phyloP scores from a whole-genome alignment of 2,888 invertebrate species.

The Pachymerium ferrugineum region DNA sequence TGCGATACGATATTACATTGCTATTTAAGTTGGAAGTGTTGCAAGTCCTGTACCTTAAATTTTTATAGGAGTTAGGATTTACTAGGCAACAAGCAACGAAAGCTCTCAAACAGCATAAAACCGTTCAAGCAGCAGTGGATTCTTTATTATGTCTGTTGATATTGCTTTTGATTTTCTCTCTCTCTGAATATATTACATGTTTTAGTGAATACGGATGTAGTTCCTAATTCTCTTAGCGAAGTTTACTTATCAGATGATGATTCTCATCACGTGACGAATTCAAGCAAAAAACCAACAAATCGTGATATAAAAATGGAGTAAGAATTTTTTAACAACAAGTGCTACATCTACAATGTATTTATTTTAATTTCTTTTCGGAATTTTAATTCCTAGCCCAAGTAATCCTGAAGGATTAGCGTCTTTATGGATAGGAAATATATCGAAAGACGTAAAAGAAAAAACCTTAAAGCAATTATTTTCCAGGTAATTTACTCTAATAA shows the following conservation, averaged over 20 bases:
- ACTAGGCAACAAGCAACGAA: slow-evolving; percentile 45
- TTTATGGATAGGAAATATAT: slow-evolving; percentile 53
- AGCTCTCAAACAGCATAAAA: slow-evolving; percentile 45
- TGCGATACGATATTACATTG: slow-evolving; percentile 38
- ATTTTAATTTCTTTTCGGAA: neutral
- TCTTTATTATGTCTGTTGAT: slow-evolving; percentile 42
- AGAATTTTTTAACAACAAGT: slow-evolving; percentile 38
- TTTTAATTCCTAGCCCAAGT: slow-evolving; percentile 43
- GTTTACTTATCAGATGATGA: slow-evolving; percentile 48
- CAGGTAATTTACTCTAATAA: slow-evolving; percentile 43
- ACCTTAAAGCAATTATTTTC: slow-evolving; percentile 48
- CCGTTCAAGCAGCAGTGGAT: slow-evolving; percentile 48
- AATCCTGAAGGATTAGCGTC: slow-evolving; percentile 51
- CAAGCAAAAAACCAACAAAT: slow-evolving; percentile 33
- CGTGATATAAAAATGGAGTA: slow-evolving; percentile 48
- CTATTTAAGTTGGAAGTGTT: neutral
- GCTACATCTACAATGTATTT: slow-evolving; percentile 15
- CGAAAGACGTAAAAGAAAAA: slow-evolving; percentile 49
- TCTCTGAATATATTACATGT: too few relatives aligned
- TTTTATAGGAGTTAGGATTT: slow-evolving; percentile 49
- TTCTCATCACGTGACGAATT: slow-evolving; percentile 36
- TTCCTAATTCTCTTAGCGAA: slow-evolving; percentile 41
- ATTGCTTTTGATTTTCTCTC: neutral
- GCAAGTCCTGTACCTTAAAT: neutral
- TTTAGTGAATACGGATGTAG: neutral